These are phyloP conservation scores for Limenitis camilla DNA, from an alignment of 2,888 invertebrate species.

Conservation along the genomic window DNA sequence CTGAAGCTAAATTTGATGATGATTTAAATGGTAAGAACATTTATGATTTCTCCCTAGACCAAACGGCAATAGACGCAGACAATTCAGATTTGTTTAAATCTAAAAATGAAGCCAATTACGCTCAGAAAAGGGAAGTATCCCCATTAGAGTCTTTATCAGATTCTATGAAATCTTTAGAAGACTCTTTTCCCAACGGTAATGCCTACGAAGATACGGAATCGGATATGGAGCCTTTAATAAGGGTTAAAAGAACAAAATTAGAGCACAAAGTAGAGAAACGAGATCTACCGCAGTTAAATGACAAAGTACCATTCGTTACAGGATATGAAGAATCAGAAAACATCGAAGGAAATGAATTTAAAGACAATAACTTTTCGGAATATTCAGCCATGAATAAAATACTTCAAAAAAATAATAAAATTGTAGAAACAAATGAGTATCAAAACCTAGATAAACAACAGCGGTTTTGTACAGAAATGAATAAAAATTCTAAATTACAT, in stretches of 20 bases:
- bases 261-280: constrained; percentile 43
- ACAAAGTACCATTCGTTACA: constrained; percentile 53
- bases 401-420: constrained; percentile 17
- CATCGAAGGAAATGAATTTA: constrained; percentile 67
- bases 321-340: constrained; percentile 59
- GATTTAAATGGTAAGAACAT: constrained; percentile 30
- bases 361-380: constrained; percentile 58
- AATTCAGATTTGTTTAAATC: constrained; percentile 16
- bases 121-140: constrained; percentile 42
- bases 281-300: constrained; percentile 44
- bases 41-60: constrained; percentile 35
- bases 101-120: constrained; percentile 17
- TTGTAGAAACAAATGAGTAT: too few relatives aligned
- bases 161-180: constrained; percentile 55
- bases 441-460: constrained; percentile 3
- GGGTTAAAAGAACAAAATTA: constrained; percentile 56
- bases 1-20: constrained; percentile 30
- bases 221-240: constrained; percentile 46
- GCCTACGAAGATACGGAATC: constrained; percentile 40
- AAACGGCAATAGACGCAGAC: constrained; percentile 28
- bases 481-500: constrained; percentile 12
- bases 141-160: constrained; percentile 37
- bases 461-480: background rate
- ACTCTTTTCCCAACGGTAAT: constrained; percentile 56
- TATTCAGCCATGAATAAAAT: constrained; percentile 31